phyloP scores from a whole-genome alignment of 2,797 vertebrate species.

The Gymnoscopelus microlampas region DNA sequence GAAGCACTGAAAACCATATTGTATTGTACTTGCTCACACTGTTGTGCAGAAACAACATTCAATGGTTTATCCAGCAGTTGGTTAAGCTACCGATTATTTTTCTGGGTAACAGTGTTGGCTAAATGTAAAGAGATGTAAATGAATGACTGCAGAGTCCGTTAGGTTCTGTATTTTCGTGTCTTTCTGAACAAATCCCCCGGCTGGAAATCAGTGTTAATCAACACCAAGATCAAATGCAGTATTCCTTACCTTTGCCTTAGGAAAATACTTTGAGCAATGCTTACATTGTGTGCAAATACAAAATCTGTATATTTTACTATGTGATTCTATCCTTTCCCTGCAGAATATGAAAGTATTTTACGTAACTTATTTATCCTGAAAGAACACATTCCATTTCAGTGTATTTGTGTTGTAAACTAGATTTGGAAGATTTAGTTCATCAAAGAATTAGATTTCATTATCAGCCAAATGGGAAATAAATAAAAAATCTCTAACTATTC shows the following conservation, averaged over 20 bases:
- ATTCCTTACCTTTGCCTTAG: conserved; percentile 32
- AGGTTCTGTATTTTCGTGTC: conserved; percentile 70
- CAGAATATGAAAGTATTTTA: conserved; percentile 67
- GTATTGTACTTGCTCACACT: too few relatives aligned
- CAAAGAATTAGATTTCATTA: too few relatives aligned
- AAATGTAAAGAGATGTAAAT: too few relatives aligned
- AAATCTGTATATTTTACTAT: conserved; percentile 73
- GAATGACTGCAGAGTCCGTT: conserved; percentile 14
- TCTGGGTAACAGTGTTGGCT: too few relatives aligned
- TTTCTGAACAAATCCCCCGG: conserved; percentile 19
- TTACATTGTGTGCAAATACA: conserved; percentile 50
- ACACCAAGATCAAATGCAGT: conserved; percentile 39
- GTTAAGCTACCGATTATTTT: too few relatives aligned
- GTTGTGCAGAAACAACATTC: too few relatives aligned
- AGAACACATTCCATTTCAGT: conserved; percentile 55
- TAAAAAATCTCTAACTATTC: too few relatives aligned
- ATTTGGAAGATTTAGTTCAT: conserved; percentile 20
- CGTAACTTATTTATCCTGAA: conserved; percentile 67
- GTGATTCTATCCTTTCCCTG: conserved; percentile 62
- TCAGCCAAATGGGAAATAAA: too few relatives aligned
- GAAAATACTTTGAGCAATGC: conserved; percentile 37
- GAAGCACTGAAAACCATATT: too few relatives aligned
- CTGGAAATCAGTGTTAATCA: conserved; percentile 8
- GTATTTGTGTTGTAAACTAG: conserved; percentile 37
- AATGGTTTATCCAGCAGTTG: too few relatives aligned